Base-by-base conservation (phyloP, 2,797 vertebrate species). In the Percopsis omiscomaycus region DNA sequence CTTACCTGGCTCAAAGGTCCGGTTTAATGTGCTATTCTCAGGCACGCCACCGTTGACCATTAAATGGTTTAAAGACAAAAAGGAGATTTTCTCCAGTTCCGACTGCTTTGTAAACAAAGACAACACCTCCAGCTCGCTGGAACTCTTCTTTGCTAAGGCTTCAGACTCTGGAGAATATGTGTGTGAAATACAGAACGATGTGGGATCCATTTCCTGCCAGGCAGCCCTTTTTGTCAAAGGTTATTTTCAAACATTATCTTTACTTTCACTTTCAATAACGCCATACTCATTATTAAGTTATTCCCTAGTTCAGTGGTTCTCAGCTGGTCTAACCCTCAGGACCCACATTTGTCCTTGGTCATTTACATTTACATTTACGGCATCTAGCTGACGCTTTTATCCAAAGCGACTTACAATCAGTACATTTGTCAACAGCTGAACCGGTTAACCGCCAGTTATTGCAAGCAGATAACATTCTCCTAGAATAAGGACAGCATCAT, bases 61-160 rank as follows among this genome's bases (percentile, higher is more conserved):
- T 79, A 98, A 95, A 69, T 99, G 98, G 98, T 98, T 98, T 89
- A 97, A 95, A 89, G 93, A 96, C 82, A 94, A 94, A 81, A 98
- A 95, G 71, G 96, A 98, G 81, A 81, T 99, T 64, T 74, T 93
- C 50, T 94, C 95, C 0, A 94, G 94, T 42, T 84, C 92, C 0
- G 93, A 92, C 85, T 95, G 94, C 82, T 95, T 89, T 1, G 89
- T 99, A 69, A 90, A 92, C 84, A 99, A 96, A 88, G 96, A 96
- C 1, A 93, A 96, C 78, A 93, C 92, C 1, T 96, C 95, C 22
- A 96, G 91, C 75, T 90, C 94, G 3, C 84, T 99, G 75, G 95
- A 98, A 71, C 90, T 99, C 52, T 95, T 97, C 83, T 96, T 97
- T 74, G 92, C 93, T 68, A 97, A 95, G 82, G 84, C 89, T 30